Conservation (phyloP, 2,888 invertebrate species). For the Phlogophora meticulosa region DNA sequence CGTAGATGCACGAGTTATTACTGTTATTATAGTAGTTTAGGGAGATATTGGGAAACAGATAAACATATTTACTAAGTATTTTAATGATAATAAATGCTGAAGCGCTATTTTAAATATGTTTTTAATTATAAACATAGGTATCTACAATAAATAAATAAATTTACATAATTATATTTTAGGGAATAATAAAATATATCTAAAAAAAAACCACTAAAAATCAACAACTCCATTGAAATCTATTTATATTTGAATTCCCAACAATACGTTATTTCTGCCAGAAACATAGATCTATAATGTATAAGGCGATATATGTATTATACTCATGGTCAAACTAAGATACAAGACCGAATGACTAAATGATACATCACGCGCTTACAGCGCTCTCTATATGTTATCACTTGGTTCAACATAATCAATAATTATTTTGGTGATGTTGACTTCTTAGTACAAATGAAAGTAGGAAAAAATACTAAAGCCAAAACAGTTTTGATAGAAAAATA, state of each 20-base stretch:
- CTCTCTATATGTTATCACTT: slow-evolving; percentile 5
- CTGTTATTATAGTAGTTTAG: slow-evolving; percentile 8
- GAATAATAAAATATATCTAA: slow-evolving; percentile 1
- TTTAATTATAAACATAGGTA: too few relatives aligned
- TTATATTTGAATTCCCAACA: slow-evolving; percentile 19
- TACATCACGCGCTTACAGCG: slow-evolving; percentile 31
- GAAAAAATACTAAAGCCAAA: not conserved
- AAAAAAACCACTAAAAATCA: not conserved
- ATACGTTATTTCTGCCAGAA: slow-evolving; percentile 2
- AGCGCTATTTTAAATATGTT: too few relatives aligned
- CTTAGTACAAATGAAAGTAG: not conserved
- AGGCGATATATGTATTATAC: slow-evolving; percentile 12
- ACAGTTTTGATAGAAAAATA: not conserved
- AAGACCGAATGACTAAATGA: slow-evolving; percentile 4
- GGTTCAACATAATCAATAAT: not conserved
- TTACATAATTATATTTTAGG: not conserved
- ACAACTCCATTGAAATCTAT: not conserved
- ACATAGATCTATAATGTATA: slow-evolving; percentile 7
- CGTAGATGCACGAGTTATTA: slow-evolving; percentile 37
- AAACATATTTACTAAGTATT: too few relatives aligned
- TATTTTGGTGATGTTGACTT: not conserved
- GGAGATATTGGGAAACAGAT: too few relatives aligned
- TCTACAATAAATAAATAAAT: too few relatives aligned
- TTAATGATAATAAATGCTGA: too few relatives aligned
- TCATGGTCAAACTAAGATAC: slow-evolving; percentile 47